These are phyloP conservation scores for Pelochelys cantorii DNA, from an alignment of 2,797 vertebrate genomes.

Conservation along the genomic window DNA sequence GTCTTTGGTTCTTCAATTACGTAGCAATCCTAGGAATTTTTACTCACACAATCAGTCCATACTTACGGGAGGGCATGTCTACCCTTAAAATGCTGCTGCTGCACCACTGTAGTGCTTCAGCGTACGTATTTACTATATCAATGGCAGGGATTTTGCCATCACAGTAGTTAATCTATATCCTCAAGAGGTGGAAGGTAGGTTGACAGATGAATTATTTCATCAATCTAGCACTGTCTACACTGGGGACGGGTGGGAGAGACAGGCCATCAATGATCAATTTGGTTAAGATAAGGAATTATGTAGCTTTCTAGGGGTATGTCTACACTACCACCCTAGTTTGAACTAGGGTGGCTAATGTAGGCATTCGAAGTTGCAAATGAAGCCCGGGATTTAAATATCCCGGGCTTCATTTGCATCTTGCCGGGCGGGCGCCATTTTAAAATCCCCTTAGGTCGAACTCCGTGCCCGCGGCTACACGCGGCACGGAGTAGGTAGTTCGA, in stretches of 20 bases:
- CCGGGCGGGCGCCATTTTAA: no score
- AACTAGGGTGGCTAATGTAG: no score
- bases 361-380: no score
- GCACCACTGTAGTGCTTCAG: neutral
- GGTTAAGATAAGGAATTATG: neutral
- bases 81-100: neutral
- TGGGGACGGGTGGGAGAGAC: no score
- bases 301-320: neutral
- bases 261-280: neutral
- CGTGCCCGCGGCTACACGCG: no score
- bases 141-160: neutral
- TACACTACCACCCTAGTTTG: no score
- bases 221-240: neutral
- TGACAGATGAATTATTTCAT: no score
- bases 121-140: neutral
- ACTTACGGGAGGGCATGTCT: neutral
- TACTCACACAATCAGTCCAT: neutral
- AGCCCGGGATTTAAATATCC: no score
- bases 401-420: no score
- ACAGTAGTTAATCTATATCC: neutral
- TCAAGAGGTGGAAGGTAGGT: neutral
- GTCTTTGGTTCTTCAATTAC: fast-evolving
- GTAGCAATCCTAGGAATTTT: neutral
- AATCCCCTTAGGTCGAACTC: no score
- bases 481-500: no score